phyloP scores from a whole-genome alignment of 2,888 invertebrate species.

The Agonopterix subpropinquella region DNA sequence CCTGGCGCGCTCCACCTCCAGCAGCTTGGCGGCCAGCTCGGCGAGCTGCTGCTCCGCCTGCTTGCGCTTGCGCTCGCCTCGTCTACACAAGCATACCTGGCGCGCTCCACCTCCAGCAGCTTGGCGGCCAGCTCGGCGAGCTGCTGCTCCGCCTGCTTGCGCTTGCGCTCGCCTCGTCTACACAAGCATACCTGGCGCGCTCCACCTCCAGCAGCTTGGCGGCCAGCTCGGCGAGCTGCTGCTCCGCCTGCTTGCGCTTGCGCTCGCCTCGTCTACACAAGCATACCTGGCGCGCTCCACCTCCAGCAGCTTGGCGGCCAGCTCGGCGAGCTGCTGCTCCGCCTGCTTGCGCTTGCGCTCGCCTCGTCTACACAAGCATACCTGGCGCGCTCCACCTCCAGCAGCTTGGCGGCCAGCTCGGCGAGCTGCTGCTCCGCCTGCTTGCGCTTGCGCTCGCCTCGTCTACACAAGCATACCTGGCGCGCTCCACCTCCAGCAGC shows the following conservation, averaged over 20 bases:
- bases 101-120: slow-evolving; percentile 69
- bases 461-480: slow-evolving; percentile 45
- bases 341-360: slow-evolving; percentile 97
- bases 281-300: slow-evolving; percentile 63
- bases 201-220: slow-evolving; percentile 70
- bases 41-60: slow-evolving; percentile 93
- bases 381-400: slow-evolving; percentile 70
- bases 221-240: slow-evolving; percentile 85
- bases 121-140: slow-evolving; percentile 81
- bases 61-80: slow-evolving; percentile 95
- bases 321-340: slow-evolving; percentile 90
- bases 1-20: slow-evolving; percentile 70
- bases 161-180: slow-evolving; percentile 93
- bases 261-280: slow-evolving; percentile 93
- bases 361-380: slow-evolving; percentile 71
- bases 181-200: slow-evolving; percentile 52
- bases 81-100: slow-evolving; percentile 45
- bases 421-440: slow-evolving; percentile 93
- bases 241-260: slow-evolving; percentile 95
- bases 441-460: slow-evolving; percentile 95
- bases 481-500: slow-evolving; percentile 69
- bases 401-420: slow-evolving; percentile 77
- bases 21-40: slow-evolving; percentile 77
- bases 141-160: slow-evolving; percentile 96
- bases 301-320: slow-evolving; percentile 70